phyloP scores from a whole-genome alignment of 1,140 invertebrate genomes.

The Hycleus cichorii region DNA sequence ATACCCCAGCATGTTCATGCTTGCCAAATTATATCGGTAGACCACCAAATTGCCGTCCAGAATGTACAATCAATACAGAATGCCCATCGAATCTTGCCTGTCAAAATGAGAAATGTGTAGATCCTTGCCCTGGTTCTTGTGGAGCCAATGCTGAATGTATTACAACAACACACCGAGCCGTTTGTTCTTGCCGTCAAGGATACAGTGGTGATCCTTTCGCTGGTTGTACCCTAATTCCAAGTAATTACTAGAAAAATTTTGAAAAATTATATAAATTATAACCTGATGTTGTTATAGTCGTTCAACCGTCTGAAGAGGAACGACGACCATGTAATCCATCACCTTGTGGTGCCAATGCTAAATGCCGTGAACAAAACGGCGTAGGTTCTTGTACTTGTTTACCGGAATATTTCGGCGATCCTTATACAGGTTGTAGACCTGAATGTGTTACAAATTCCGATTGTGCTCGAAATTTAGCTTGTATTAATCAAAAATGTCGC shows the following conservation, averaged over 20 bases:
- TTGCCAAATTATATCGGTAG: conserved; percentile 49
- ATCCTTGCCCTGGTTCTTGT: conserved; percentile 55
- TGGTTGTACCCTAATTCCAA: conserved; percentile 46
- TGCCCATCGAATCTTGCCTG: conserved; percentile 55
- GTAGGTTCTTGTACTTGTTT: conserved; percentile 65
- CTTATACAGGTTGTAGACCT: conserved; percentile 64
- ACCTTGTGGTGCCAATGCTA: conserved; percentile 71
- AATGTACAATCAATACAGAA: conserved; percentile 58
- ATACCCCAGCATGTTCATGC: conserved; percentile 55
- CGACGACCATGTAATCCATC: conserved; percentile 60
- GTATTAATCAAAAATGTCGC: conserved; percentile 59
- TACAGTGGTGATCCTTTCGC: conserved; percentile 56
- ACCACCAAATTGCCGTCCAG: conserved; percentile 56
- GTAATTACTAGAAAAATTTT: conserved; percentile 23
- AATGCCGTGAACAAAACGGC: conserved; percentile 69
- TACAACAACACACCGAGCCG: conserved; percentile 54
- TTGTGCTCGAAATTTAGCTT: conserved; percentile 59
- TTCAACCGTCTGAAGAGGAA: conserved; percentile 30
- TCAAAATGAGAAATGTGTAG: conserved; percentile 54
- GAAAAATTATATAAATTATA: too few species aligned
- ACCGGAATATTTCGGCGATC: conserved; percentile 65
- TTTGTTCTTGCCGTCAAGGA: conserved; percentile 51
- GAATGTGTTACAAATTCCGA: conserved; percentile 66
- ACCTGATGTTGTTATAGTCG: conserved; percentile 25
- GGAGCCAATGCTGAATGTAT: conserved; percentile 53